A percentile compares a stretch with the other conserved stretches of the same genome.
These are phyloP conservation scores for Ptychobarbus kaznakovi DNA, from an alignment of 2,797 vertebrate genomes.

Conservation along the genomic window DNA sequence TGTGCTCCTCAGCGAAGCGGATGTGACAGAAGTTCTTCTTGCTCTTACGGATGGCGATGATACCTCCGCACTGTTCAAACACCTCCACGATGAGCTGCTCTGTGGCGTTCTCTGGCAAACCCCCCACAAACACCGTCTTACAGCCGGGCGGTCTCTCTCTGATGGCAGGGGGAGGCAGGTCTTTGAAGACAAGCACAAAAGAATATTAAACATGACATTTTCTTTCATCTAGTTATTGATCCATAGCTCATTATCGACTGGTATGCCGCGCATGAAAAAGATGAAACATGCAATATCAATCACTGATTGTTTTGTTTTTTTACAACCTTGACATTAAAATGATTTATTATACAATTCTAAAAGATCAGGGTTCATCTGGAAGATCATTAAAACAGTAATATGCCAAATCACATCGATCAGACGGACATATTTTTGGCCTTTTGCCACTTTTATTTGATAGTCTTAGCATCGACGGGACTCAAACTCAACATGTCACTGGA, in stretches of 20 bases:
- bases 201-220: conserved; percentile 17
- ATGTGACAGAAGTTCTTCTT: conserved; percentile 98
- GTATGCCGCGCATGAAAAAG: background rate
- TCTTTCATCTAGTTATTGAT: conserved; percentile 31
- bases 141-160: conserved; percentile 94
- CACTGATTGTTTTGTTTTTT: background rate
- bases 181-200: conserved; percentile 69
- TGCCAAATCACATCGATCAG: background rate
- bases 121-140: conserved; percentile 96
- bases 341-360: conserved; percentile 17
- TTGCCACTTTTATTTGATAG: background rate
- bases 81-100: conserved; percentile 95
- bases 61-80: conserved; percentile 93
- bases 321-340: conserved; percentile 22
- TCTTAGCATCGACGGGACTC: background rate
- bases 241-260: conserved; percentile 10
- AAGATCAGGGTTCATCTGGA: background rate
- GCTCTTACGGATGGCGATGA: conserved; percentile 94
- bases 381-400: conserved; percentile 20
- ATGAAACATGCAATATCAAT: conserved; percentile 37
- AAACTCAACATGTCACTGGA: background rate
- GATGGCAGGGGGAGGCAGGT: conserved; percentile 92
- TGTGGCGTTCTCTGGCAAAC: conserved; percentile 89
- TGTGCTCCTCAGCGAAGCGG: conserved; percentile 91
- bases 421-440: background rate